Base-by-base conservation (phyloP, 2,888 invertebrate species). In the Desoria tigrina region DNA sequence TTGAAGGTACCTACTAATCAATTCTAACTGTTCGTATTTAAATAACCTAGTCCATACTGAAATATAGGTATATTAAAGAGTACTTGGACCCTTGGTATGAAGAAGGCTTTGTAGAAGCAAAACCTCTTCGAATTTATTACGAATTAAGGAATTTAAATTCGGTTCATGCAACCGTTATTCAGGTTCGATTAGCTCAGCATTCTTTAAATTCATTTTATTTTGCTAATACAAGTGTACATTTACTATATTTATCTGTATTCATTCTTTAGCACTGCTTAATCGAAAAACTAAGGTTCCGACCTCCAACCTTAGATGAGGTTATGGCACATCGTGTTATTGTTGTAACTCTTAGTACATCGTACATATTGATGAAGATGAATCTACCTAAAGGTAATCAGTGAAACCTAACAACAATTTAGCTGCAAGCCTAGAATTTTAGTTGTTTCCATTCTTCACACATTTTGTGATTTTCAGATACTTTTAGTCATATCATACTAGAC, bases 401-500 rank as follows among this genome's bases (percentile, higher is more conserved):
- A 45, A 21, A 45, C 45, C n/a, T 18, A 45, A 16, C 9, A 16
- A 16, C 9, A 39, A 16, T 39, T 39, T 39, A 39, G n/a, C n/a
- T n/a, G n/a, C 16, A n/a, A 45, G 45, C 4, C 16, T 45, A 45
- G 42, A 61, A 59, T 71, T 75, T 1, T 66, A 83, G 84, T 84
- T 42, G 84, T 84, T 74, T 89, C 91, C 77, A 90, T 88, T 0
- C 92, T 92, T 80, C 90, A 92, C 70, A 84, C 92, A 63, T 82
- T 92, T n/a, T n/a, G n/a, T n/a, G 42, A 61, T 60, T 71, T 75
- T 1, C 66, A 83, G 84, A 84, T 42, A 84, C 84, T 74, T 89
- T 91, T 77, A 90, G 89, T 0, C 92, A 92, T 80, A 90, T 92
- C 70, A 84, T 92, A 63, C 82, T 92, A 57, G 92, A 92, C 79